These are phyloP conservation scores for Sesia bembeciformis DNA, from an alignment of 2,888 invertebrate genomes.

Conservation along the genomic window DNA sequence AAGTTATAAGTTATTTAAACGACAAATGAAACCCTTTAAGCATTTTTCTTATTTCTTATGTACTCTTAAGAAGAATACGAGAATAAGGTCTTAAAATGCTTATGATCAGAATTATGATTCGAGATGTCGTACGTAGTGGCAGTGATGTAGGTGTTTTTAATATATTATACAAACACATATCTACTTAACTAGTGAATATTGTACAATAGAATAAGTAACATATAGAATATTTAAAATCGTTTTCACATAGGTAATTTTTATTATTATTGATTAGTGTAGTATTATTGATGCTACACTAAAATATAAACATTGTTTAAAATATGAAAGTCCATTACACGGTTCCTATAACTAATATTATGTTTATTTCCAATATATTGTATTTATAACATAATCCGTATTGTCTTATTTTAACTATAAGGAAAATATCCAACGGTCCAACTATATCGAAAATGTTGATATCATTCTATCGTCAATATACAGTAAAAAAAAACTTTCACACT, in stretches of 20 bases:
- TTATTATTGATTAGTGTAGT: no score
- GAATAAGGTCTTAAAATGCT: no score
- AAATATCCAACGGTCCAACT: no score
- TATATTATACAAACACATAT: background rate
- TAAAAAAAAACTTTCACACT: conserved; percentile 1
- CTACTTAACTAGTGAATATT: no score
- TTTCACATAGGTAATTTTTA: no score
- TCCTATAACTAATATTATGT: background rate
- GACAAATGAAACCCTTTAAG: background rate
- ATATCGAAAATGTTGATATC: background rate
- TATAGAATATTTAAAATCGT: no score
- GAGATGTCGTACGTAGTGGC: background rate
- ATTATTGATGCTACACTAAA: background rate
- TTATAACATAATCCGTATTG: background rate
- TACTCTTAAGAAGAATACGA: no score
- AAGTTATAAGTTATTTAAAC: background rate
- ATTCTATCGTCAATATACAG: background rate
- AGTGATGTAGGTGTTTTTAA: conserved; percentile 1
- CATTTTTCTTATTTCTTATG: no score
- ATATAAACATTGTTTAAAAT: background rate
- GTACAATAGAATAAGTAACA: no score
- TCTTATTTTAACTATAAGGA: no score
- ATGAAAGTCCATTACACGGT: background rate
- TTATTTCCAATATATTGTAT: background rate
- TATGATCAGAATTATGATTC: no score